Base-by-base conservation (phyloP, 2,113 vertebrate genomes). In the Otocyon megalotis region DNA sequence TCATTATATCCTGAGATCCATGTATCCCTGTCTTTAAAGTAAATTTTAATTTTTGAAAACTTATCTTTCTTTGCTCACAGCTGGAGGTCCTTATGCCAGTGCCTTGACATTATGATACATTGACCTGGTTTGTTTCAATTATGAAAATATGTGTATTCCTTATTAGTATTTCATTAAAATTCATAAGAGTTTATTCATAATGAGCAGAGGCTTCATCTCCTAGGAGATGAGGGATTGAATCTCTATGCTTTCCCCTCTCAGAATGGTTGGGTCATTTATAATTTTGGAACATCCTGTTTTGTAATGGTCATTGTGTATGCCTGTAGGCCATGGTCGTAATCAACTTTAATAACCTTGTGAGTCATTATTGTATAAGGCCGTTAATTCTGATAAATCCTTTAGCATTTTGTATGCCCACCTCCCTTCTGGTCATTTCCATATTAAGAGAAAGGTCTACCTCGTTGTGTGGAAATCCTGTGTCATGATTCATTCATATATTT, bases 101-200 rank as follows among this genome's bases (percentile, higher is more conserved):
- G 26, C 19, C 65, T 80, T 85, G 71, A 86, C n/a, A 76, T 43
- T 82, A 35, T 76, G 16, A 81, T 37, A 81, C 20, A 67, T 0
- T 79, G 60, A 67, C 22, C 9, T 28, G 62, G 37, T 79, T 85
- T 91, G 17, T 74, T 74, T 87, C 30, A 87, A 37, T 72, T 63
- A 76, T n/a, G 69, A 90, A 91, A 83, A 93, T 71, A 37, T 60
- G 82, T 58, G 6, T 48, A 77, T 67, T 81, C 54, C 17, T 82
- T 91, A 43, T 74, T 80, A 92, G 19, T 53, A 65, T 77, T 63
- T 87, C 82, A 83, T 89, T 92, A 88, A 79, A 60, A 71, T 82
- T 53, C 10, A 80, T 28, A 88, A 10, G 26, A 13, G 22, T 69
- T 89, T 74, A 22, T 96, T 92, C 15, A 88, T 93, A 86, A 72